Evolutionary conservation across 2,797 vertebrate species (phyloP), one percentile per base, ranked within the genome.

Genomic region (Echiichthys vipera): DNA sequence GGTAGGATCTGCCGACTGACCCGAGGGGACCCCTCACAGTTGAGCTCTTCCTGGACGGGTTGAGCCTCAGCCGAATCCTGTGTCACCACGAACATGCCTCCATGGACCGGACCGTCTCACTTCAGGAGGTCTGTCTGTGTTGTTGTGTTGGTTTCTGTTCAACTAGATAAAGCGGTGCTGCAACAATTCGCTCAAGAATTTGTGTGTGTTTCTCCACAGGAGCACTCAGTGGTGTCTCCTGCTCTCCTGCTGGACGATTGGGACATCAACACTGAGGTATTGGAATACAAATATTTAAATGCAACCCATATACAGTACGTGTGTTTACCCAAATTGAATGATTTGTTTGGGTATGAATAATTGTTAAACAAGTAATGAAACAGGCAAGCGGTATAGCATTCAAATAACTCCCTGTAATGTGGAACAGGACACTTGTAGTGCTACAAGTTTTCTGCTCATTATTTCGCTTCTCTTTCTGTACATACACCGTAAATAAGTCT

Each of bases 21-120:
- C 93, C 94, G 0, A 87, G 89, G 72, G 91, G 34, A 5, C 91
- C 90, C 27, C 47, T 97, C 63, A 94, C 90, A 2, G 66, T 96
- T 50, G 91, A 90, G 77, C 77, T 99, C 42, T 95, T 93, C 69
- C 89, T 97, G 84, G 94, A 95, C 55, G 94, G 94, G 17, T 87
- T 96, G 84, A 94, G 91, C 0, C 92, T 99, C 70, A 94, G 94
- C 24, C 93, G 82, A 67, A 95, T 99, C 90, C 91, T 99, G 93
- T 94, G 93, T 42, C 88, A 95, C 56, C 92, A 96, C 51, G 89
- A 95, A 55, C 94, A 96, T 13, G 90, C 87, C 50, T 63, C 66
- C 10, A 30, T 86, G 42, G 83, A 90, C 40, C 25, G 1, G 11
- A n/a, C 66, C 1, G 18, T 64, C 10, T 43, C 46, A 20, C 59